Percentiles rank a stretch among this genome's conserved stretches.
These are phyloP conservation scores for Lysiphlebus fabarum DNA, from an alignment of 1,140 invertebrate species.

Conservation along the genomic window DNA sequence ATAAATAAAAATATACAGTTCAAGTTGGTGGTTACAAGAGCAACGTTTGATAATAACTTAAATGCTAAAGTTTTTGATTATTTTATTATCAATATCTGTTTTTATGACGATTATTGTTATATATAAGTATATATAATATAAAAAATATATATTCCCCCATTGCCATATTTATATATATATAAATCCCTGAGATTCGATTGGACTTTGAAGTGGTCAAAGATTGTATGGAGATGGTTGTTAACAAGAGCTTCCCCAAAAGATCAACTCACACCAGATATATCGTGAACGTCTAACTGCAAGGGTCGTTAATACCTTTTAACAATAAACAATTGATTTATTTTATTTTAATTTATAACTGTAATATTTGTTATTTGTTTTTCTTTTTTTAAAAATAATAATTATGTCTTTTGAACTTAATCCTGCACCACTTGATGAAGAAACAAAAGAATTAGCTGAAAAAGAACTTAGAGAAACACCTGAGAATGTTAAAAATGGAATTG, in stretches of 20 bases:
- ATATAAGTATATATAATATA: no score
- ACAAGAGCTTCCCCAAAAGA: slow-evolving; percentile 39
- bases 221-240: slow-evolving; percentile 41
- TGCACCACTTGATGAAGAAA: slow-evolving; percentile 37
- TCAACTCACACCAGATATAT: slow-evolving; percentile 37
- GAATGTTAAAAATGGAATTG: slow-evolving; percentile 60
- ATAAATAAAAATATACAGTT: no score
- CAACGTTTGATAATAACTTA: neutral
- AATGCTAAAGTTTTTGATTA: neutral
- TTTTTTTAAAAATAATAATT: no score
- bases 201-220: slow-evolving; percentile 53
- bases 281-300: slow-evolving; percentile 33
- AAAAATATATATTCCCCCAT: no score
- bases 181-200: slow-evolving; percentile 30
- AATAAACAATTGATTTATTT: neutral
- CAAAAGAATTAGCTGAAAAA: slow-evolving; percentile 58
- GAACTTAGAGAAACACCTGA: slow-evolving; percentile 69
- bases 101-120: no score
- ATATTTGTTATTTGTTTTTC: no score
- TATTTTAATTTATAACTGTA: slow-evolving; percentile 6
- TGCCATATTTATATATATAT: no score
- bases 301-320: slow-evolving; percentile 25
- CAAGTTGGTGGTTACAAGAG: neutral
- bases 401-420: slow-evolving; percentile 41
- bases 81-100: no score